A percentile compares a stretch with the other conserved stretches of the same genome.
phyloP scores from a whole-genome alignment of 1,140 invertebrate species.

The Panulirus ornatus region DNA sequence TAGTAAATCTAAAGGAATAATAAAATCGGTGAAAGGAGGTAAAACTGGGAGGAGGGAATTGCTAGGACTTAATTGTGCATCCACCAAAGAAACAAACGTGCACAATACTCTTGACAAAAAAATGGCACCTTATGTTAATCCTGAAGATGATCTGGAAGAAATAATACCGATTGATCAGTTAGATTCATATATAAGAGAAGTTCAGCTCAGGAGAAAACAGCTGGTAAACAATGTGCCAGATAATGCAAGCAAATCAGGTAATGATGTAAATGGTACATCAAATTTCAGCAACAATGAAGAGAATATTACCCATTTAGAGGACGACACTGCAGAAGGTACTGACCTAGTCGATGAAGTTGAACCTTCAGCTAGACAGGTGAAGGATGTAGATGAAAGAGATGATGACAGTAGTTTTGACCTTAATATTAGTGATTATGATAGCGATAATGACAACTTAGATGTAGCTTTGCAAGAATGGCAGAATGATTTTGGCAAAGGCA shows the following conservation, averaged over 20 bases:
- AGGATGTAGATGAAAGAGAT: neutral
- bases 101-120: neutral
- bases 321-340: neutral
- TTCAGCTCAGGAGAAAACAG: slow-evolving; percentile 45
- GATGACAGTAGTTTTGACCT: slow-evolving; percentile 60
- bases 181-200: slow-evolving; percentile 51
- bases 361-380: neutral
- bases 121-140: neutral
- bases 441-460: slow-evolving; percentile 61
- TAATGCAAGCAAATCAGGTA: neutral
- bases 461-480: slow-evolving; percentile 49
- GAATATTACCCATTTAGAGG: neutral
- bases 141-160: slow-evolving; percentile 53
- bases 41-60: slow-evolving; percentile 2
- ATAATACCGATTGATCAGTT: slow-evolving; percentile 52
- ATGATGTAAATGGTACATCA: neutral
- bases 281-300: neutral
- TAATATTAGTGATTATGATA: slow-evolving; percentile 61
- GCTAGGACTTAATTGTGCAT: neutral
- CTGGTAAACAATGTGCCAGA: neutral
- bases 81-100: slow-evolving; percentile 1
- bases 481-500: slow-evolving; percentile 46
- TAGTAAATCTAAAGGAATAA: neutral
- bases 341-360: neutral
- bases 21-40: neutral